These are phyloP conservation scores for Hycleus cichorii DNA, from an alignment of 1,140 invertebrate species.

Conservation along the genomic window DNA sequence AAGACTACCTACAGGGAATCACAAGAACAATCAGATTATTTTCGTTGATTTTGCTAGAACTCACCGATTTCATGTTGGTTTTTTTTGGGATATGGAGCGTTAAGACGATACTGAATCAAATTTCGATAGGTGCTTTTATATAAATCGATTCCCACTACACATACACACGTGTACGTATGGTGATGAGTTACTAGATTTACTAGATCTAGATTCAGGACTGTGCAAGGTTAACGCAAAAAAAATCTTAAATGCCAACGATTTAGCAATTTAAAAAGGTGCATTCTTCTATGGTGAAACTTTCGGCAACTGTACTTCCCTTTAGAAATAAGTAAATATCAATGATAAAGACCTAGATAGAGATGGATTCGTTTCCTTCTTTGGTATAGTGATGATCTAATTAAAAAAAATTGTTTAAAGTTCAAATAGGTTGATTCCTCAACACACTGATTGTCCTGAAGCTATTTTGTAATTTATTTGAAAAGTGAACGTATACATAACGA, in stretches of 20 bases:
- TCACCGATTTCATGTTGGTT: constrained; percentile 22
- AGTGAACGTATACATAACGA: too few relatives aligned
- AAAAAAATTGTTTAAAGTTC: background rate
- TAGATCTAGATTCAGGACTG: constrained; percentile 4
- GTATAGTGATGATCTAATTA: background rate
- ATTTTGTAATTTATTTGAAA: too few relatives aligned
- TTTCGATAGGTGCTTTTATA: constrained; percentile 8
- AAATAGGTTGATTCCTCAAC: background rate
- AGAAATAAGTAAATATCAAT: too few relatives aligned
- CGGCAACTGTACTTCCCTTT: too few relatives aligned
- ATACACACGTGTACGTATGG: too few relatives aligned
- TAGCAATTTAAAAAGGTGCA: constrained; percentile 4
- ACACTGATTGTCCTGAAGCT: too few relatives aligned
- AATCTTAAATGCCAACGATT: constrained; percentile 3
- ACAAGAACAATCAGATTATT: background rate
- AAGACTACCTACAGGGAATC: background rate
- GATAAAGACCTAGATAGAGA: background rate
- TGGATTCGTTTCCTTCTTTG: background rate
- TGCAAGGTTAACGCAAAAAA: constrained; percentile 8
- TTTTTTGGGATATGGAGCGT: background rate
- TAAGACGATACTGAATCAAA: constrained; percentile 1
- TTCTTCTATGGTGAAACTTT: constrained; percentile 4
- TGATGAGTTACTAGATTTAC: background rate
- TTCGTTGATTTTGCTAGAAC: background rate
- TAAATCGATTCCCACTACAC: constrained; percentile 6